Base-by-base conservation (phyloP, 2,888 invertebrate genomes). In the Dasypogon diadema region DNA sequence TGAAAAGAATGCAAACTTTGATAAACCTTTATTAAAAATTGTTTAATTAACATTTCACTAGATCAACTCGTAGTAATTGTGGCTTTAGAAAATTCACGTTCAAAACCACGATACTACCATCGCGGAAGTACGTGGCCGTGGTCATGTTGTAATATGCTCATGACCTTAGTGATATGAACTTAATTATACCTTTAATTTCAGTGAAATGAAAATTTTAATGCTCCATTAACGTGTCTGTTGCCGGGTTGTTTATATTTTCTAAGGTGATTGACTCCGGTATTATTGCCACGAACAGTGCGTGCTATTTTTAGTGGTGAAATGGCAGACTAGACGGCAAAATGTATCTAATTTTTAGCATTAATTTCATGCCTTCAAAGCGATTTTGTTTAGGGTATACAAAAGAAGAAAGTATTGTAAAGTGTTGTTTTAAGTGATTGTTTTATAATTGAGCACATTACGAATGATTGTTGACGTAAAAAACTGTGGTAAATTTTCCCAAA, bases 171-270 rank as follows among this genome's bases (percentile, higher is more conserved):
- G 21, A 37, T 42, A 37, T 18, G 10, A 37, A 37, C 60, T 4
- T 60, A 60, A 60, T 60, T 60, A 60, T 18, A 37, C 34, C 18
- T 60, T 60, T 34, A 37, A 16, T 60, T 21, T 16, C 18, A 34
- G 60, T 34, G 60, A 60, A 60, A 60, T 58, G 58, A 58, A 58
- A 58, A 58, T 58, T 56, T 58, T 30, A 58, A 58, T 60, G 65
- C 24, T 65, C 65, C 65, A 65, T 65, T 65, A 65, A 65, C 24
- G 24, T 65, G 65, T 65, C 65, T 65, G 65, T 65, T 65, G 65
- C 48, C 24, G 65, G 14, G 65, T 65, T 65, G 65, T 65, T 65
- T 65, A 65, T 65, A 18, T 65, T 65, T 65, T n/a, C 48, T 5
- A 37, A 65, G 65, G 65, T 65, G 65, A 65, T 46, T 65, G 65